A percentile compares a stretch with the other conserved stretches of the same genome.
These are phyloP conservation scores for Macquaria australasica DNA, from an alignment of 2,113 vertebrate genomes.

Conservation along the genomic window DNA sequence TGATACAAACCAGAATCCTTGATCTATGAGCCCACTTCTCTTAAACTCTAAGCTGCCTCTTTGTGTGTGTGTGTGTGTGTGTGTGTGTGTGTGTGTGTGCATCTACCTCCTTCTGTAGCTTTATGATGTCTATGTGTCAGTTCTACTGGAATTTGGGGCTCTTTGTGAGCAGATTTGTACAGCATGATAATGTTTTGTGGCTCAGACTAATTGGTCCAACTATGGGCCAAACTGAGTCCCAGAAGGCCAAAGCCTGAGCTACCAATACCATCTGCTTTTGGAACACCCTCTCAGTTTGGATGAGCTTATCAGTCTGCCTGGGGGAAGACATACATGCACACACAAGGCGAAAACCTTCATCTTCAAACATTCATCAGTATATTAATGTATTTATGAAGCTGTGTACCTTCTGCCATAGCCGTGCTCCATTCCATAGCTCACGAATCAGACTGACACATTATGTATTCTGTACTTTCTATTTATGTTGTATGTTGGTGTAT, in stretches of 20 bases:
- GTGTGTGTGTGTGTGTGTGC: not conserved
- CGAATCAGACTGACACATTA: too few relatives aligned
- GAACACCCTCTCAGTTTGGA: conserved; percentile 55
- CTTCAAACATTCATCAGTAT: conserved; percentile 15
- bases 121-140: not conserved
- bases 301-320: conserved; percentile 37
- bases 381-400: not conserved
- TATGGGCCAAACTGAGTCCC: conserved; percentile 54
- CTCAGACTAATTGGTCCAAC: conserved; percentile 57
- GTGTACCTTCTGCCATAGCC: too few relatives aligned
- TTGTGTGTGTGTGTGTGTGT: too few relatives aligned
- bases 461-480: too few relatives aligned
- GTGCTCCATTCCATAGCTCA: too few relatives aligned
- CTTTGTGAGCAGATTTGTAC: conserved; percentile 42
- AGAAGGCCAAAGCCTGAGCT: conserved; percentile 42
- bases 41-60: not conserved
- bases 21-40: not conserved
- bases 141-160: conserved; percentile 14
- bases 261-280: conserved; percentile 64
- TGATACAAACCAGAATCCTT: too few relatives aligned
- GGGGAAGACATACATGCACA: conserved; percentile 5
- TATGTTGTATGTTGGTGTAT: too few relatives aligned
- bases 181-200: conserved; percentile 49
- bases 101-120: not conserved
- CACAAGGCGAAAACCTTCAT: conserved; percentile 9